A percentile compares a stretch with the other conserved stretches of the same genome.
phyloP scores from a whole-genome alignment of 2,888 invertebrate species.

The Carabus problematicus region DNA sequence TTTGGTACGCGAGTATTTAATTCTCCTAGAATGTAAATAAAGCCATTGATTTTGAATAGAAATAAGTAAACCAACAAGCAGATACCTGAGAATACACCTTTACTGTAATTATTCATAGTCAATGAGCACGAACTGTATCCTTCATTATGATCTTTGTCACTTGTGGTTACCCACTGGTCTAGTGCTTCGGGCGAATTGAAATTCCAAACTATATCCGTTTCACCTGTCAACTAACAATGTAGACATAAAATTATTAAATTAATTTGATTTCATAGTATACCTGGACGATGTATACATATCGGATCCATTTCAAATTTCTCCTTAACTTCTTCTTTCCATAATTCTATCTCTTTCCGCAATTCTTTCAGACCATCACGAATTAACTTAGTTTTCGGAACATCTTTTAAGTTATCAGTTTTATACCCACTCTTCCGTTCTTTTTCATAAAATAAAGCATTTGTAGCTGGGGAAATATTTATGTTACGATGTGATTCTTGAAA shows the following conservation, averaged over 20 bases:
- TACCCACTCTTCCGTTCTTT: slow-evolving; percentile 69
- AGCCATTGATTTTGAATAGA: neutral
- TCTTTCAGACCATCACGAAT: slow-evolving; percentile 71
- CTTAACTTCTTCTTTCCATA: slow-evolving; percentile 73
- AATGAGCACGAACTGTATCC: slow-evolving; percentile 77
- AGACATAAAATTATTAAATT: neutral
- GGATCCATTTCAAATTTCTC: slow-evolving; percentile 71
- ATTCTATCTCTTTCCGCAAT: slow-evolving; percentile 69
- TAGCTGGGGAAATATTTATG: slow-evolving; percentile 5
- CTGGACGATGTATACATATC: slow-evolving; percentile 61
- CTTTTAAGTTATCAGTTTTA: slow-evolving; percentile 53
- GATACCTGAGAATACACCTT: slow-evolving; percentile 71
- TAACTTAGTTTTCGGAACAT: slow-evolving; percentile 62
- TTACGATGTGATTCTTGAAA: slow-evolving; percentile 2
- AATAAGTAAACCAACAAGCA: neutral
- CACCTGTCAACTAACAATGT: slow-evolving; percentile 60
- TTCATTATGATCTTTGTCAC: slow-evolving; percentile 82
- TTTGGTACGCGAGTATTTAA: slow-evolving; percentile 75
- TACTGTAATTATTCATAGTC: slow-evolving; percentile 70
- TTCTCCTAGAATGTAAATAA: slow-evolving; percentile 55
- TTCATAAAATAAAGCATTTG: slow-evolving; percentile 62
- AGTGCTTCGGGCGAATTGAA: slow-evolving; percentile 70
- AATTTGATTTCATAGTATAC: slow-evolving; percentile 50
- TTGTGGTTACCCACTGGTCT: slow-evolving; percentile 74
- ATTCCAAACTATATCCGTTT: slow-evolving; percentile 77